Evolutionary conservation across 2,113 vertebrate genomes (phyloP).

Genomic region (Leucosticte australis): DNA sequence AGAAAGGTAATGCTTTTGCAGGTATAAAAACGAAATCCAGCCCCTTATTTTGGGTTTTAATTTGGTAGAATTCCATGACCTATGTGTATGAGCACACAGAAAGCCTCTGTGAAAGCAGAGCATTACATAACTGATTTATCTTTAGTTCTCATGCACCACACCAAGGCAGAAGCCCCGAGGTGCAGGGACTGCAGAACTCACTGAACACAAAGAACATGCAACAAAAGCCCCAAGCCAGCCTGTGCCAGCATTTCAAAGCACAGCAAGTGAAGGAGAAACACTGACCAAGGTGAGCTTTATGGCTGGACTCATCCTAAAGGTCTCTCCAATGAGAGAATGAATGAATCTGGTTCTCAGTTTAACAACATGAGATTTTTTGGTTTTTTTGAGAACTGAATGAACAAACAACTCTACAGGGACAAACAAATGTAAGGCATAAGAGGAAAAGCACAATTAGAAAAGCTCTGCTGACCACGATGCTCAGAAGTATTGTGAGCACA

Average conservation of each 20-base stretch:
- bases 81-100: not conserved
- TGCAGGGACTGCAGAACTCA: slow-evolving; percentile 5
- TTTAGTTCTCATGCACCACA: not conserved
- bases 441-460: not conserved
- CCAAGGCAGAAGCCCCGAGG: slow-evolving; percentile 20
- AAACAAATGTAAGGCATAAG: not conserved
- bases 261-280: not conserved
- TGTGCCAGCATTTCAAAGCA: not conserved
- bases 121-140: not conserved
- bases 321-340: not conserved
- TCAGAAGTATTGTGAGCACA: not conserved
- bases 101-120: not conserved
- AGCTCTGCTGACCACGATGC: not conserved
- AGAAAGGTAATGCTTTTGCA: not conserved
- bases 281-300: not conserved
- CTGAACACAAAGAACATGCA: not conserved
- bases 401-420: not conserved
- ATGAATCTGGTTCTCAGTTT: not conserved
- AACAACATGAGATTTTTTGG: not conserved
- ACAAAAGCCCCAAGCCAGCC: not conserved
- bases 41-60: not conserved
- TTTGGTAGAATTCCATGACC: not conserved
- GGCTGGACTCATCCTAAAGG: not conserved
- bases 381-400: not conserved
- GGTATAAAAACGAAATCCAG: not conserved